A percentile compares a stretch with the other conserved stretches of the same genome.
phyloP scores from a whole-genome alignment of 2,888 invertebrate species.

The Deroplatys truncata region DNA sequence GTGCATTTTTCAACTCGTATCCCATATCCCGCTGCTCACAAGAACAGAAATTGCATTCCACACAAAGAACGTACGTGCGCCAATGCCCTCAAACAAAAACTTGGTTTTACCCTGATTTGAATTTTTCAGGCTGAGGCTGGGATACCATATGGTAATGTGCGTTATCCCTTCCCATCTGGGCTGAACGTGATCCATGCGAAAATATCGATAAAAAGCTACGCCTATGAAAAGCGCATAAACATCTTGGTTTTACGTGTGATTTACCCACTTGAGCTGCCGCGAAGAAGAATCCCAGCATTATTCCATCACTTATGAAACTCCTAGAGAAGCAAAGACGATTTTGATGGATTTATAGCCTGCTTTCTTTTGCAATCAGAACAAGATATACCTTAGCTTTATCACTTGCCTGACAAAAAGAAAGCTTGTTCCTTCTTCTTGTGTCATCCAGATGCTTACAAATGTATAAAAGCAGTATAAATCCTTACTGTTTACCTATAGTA shows the following conservation, averaged over 20 bases:
- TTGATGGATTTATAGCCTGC: not conserved
- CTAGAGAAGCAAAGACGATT: not conserved
- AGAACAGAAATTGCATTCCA: not conserved
- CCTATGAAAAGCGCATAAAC: not conserved
- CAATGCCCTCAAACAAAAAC: not conserved
- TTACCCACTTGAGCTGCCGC: not conserved
- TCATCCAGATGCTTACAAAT: too few relatives aligned
- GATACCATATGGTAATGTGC: not conserved
- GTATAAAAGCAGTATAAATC: too few relatives aligned
- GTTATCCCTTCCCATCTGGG: not conserved
- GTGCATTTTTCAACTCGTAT: too few relatives aligned
- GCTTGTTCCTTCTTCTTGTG: too few relatives aligned
- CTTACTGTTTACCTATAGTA: too few relatives aligned
- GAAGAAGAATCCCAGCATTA: not conserved
- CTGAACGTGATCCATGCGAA: not conserved
- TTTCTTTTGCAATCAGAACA: not conserved
- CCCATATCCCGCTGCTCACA: not conserved
- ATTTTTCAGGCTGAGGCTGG: not conserved
- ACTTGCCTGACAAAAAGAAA: too few relatives aligned
- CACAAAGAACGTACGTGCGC: not conserved
- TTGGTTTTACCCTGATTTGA: not conserved
- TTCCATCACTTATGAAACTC: not conserved
- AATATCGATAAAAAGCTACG: not conserved
- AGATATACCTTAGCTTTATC: too few relatives aligned
- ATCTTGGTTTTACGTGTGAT: not conserved